Base-by-base conservation (phyloP, 92 coral and sea anemone genomes). In the Zoanthus solanderi region DNA sequence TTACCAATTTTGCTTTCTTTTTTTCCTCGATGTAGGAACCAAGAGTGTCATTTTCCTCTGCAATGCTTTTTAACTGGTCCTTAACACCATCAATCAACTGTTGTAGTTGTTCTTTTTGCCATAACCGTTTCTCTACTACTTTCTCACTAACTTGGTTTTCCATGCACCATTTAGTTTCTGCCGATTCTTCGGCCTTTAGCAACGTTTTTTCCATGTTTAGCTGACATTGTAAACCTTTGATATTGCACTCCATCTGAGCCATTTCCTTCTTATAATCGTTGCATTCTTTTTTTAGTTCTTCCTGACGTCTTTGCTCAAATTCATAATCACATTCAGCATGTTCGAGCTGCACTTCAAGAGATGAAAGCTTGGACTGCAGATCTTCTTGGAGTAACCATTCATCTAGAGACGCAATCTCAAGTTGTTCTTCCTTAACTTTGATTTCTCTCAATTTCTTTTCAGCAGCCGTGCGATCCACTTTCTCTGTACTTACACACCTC, bases 1-100 rank as follows among this genome's bases (percentile, higher is more conserved):
- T 17, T 16, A 73, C 78, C 78, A 6, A 16, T 73, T 44, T 73
- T 73, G 78, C 17, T 73, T 73, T 37, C 78, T 73, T 73, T 32
- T 7, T 13, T 73, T 32, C 54, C 78, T 73, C 29, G 23, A 73
- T 1, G 78, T 73, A 3, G 53, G 56, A 44, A 32, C 29, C 15
- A 73, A 73, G 78, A 48, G 54, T 53, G 1, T 45, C 7, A 44
- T 73, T 73, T 17, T 73, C 54, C 53, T 44, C 78, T 44, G 13
- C 23, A 3, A 73, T 12, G 15, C 12, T 37, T 44, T 31, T 17
- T 14, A 73, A 14, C 13, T 73, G 56, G 10, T 11, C 12, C 56
- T 50, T 50, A 50, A 7, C 9, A 7, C 5, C 56, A 50, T 50
- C 78, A 73, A 73, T 73, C 17, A 42, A 3, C 16, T 37, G 42